Percentiles rank a stretch among this genome's conserved stretches.
These are phyloP conservation scores for Acipenser ruthenus DNA, from an alignment of 2,797 vertebrate genomes.

Conservation along the genomic window DNA sequence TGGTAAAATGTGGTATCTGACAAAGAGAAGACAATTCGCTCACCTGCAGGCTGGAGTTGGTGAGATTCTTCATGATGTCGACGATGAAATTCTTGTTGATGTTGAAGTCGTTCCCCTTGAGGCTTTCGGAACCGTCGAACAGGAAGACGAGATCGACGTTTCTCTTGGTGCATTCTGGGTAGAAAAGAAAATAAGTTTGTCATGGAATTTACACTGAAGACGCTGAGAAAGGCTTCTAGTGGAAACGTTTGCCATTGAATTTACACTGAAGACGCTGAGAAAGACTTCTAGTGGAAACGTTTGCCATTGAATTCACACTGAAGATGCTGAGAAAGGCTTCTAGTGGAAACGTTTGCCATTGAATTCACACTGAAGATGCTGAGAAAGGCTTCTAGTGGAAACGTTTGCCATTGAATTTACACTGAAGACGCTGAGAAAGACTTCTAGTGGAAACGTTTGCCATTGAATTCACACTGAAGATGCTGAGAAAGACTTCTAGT, in stretches of 20 bases:
- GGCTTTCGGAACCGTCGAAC: slow-evolving; percentile 67
- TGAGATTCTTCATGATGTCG: slow-evolving; percentile 52
- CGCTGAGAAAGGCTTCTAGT: neutral
- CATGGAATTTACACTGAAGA: neutral
- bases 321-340: no score
- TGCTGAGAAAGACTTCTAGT: no score
- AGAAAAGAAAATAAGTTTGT: slow-evolving; percentile 2
- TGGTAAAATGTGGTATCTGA: neutral
- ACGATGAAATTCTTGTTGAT: slow-evolving; percentile 61
- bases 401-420: no score
- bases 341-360: no score
- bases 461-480: no score
- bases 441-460: no score
- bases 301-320: no score
- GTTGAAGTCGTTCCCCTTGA: slow-evolving; percentile 36
- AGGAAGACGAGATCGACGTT: slow-evolving; percentile 68
- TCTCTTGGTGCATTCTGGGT: slow-evolving; percentile 62
- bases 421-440: no score
- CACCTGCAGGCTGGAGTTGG: slow-evolving; percentile 62
- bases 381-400: no score
- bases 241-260: neutral
- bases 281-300: no score
- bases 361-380: no score
- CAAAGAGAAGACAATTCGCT: neutral
- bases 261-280: no score